Base-by-base conservation (phyloP, 2,888 invertebrate genomes). In the Diplazon laetatorius region DNA sequence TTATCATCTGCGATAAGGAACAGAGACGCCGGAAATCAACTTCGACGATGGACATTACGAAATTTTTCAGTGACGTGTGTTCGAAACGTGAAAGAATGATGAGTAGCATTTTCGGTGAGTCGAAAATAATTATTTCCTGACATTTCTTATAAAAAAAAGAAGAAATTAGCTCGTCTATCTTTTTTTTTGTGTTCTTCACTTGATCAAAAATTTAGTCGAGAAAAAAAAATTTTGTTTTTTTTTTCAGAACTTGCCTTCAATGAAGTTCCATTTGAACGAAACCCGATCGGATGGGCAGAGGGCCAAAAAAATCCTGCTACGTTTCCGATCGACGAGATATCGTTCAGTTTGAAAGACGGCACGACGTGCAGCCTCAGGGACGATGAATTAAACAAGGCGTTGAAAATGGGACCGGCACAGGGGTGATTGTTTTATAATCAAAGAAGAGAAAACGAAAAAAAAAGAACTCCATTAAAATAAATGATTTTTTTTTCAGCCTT, bases 361-460 rank as follows among this genome's bases (percentile, higher is more conserved):
- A 89, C 90, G 0, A 84, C 84, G 0, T 83, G 94, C 42, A 87
- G 89, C 0, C 83, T 95, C 37, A 91, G 92, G 63, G 94, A 93
- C 0, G 88, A 91, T 30, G 92, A 93, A 30, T 89, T 96, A 80
- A 92, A 93, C 0, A 91, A 92, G 0, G 94, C 94, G 0, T 89
- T 95, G 78, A 95, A 96, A 87, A 96, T 96, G 86, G 92, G 94
- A 76, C 94, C 95, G 0, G 93, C 95, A 0, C 93, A 93, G 83
- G 95, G 95, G 94, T 94, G 5, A 22, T 16, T 14, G 10, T 25
- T 0, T 16, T 30, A 30, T 30, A 5, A 30, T 30, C 30, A 25
- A 35, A 30, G 14, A 12, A 4, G 12, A 30, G 10, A 48, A 50
- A 16, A 37, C 16, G 48, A 48, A 16, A 25, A 42, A 25, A 25